These are phyloP conservation scores for Phrynosoma blainvillii DNA, from an alignment of 2,113 vertebrate genomes.

Conservation along the genomic window DNA sequence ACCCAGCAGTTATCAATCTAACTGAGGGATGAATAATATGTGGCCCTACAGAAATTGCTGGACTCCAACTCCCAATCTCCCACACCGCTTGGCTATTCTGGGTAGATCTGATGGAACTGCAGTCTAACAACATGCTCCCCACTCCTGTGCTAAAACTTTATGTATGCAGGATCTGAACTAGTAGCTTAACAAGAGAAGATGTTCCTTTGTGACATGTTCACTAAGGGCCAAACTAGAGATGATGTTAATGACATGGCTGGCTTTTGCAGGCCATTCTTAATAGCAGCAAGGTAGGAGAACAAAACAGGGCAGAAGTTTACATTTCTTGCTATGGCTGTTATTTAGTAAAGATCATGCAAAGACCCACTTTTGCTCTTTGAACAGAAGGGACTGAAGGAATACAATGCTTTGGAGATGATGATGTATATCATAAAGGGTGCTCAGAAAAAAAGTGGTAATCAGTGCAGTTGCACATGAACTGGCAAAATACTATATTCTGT, in stretches of 20 bases:
- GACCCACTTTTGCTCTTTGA: neutral
- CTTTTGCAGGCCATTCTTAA: neutral
- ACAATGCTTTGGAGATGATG: neutral
- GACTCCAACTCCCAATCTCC: too few relatives aligned
- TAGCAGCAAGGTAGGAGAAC: neutral
- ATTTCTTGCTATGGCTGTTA: neutral
- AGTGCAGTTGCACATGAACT: neutral
- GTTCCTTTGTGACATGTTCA: neutral
- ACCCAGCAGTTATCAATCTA: neutral
- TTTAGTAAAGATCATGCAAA: neutral
- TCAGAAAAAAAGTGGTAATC: too few relatives aligned
- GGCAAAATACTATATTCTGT: neutral
- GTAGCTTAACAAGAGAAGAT: neutral
- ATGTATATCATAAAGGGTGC: too few relatives aligned
- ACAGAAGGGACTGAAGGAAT: neutral
- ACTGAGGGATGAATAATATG: too few relatives aligned
- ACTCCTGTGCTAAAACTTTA: too few relatives aligned
- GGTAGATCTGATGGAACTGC: too few relatives aligned
- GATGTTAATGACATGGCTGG: neutral
- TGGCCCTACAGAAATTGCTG: too few relatives aligned
- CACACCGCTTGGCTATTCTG: too few relatives aligned
- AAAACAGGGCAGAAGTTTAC: too few relatives aligned
- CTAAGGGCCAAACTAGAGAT: neutral
- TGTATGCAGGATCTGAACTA: neutral
- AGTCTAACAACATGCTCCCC: too few relatives aligned